Conservation (phyloP, 2,113 vertebrate species). For the Platysteira castanea region DNA sequence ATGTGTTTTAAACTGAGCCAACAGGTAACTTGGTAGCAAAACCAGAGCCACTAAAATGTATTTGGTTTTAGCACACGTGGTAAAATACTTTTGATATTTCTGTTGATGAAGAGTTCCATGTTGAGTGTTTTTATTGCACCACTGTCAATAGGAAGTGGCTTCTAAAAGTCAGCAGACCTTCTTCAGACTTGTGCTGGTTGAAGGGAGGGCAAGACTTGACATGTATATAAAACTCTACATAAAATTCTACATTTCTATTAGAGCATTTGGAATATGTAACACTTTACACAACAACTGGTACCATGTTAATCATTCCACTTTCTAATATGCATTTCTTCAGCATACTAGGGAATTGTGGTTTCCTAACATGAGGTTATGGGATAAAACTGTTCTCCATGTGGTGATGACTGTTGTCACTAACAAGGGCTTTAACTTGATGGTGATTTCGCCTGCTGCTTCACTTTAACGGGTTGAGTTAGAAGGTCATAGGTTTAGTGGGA, state of each 20-base stretch:
- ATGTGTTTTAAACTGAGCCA: conserved; percentile 24
- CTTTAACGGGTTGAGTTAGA: conserved; percentile 19
- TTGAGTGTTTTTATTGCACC: background rate
- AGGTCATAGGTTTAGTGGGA: conserved; percentile 65
- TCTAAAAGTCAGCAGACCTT: background rate
- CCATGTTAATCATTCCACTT: conserved; percentile 10
- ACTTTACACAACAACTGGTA: background rate
- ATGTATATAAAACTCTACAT: background rate
- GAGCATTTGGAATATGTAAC: background rate
- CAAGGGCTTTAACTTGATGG: conserved; percentile 53
- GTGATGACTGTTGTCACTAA: conserved; percentile 60
- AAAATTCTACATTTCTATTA: background rate
- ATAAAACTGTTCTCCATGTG: conserved; percentile 59
- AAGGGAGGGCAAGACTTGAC: background rate
- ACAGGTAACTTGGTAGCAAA: conserved; percentile 54
- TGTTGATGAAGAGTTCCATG: background rate
- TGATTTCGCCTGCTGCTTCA: conserved; percentile 64
- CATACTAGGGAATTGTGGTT: conserved; percentile 49
- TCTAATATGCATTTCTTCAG: conserved; percentile 33
- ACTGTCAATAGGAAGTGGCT: background rate
- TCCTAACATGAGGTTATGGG: conserved; percentile 46
- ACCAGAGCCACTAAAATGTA: background rate
- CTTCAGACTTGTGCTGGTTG: background rate
- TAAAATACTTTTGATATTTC: background rate
- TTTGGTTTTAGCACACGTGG: background rate